Evolutionary conservation across 1,140 invertebrate species (phyloP).

Genomic region (Trichogramma pretiosum): DNA sequence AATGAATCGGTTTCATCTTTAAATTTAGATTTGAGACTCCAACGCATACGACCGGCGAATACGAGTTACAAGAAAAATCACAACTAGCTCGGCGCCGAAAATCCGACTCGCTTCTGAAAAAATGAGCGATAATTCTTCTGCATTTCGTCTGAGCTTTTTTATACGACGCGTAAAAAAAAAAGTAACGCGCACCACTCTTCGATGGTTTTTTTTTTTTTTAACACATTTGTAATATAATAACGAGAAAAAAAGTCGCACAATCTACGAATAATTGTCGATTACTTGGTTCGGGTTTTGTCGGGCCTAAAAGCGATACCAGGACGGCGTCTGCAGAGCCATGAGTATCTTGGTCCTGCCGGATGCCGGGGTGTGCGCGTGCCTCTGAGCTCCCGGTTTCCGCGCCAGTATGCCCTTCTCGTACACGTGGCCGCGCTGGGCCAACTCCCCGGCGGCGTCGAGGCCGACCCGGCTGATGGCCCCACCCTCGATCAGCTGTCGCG

Average conservation of each 20-base stretch:
- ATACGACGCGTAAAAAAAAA: no score
- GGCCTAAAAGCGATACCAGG: constrained; percentile 43
- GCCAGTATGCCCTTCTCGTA: constrained; percentile 39
- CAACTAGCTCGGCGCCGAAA: no score
- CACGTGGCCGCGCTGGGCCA: constrained; percentile 37
- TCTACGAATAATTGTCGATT: no score
- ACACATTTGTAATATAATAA: constrained; percentile 6
- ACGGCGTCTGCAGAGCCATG: constrained; percentile 39
- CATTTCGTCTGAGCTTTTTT: no score
- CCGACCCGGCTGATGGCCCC: constrained; percentile 38
- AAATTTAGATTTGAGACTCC: no score
- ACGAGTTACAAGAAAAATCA: no score
- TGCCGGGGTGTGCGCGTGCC: constrained; percentile 29
- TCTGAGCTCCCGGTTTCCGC: constrained; percentile 27
- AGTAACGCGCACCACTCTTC: not conserved
- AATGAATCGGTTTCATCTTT: no score
- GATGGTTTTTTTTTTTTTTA: not conserved
- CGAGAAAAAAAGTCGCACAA: not conserved
- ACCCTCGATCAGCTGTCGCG: constrained; percentile 36
- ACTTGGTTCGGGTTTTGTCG: no score
- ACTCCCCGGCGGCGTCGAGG: constrained; percentile 36
- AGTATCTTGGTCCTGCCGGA: constrained; percentile 38
- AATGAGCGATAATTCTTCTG: no score
- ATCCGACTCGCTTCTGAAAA: no score
- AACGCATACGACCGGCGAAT: no score